These are phyloP conservation scores for Columba janthina DNA, from an alignment of 2,113 vertebrate species.

Conservation along the genomic window DNA sequence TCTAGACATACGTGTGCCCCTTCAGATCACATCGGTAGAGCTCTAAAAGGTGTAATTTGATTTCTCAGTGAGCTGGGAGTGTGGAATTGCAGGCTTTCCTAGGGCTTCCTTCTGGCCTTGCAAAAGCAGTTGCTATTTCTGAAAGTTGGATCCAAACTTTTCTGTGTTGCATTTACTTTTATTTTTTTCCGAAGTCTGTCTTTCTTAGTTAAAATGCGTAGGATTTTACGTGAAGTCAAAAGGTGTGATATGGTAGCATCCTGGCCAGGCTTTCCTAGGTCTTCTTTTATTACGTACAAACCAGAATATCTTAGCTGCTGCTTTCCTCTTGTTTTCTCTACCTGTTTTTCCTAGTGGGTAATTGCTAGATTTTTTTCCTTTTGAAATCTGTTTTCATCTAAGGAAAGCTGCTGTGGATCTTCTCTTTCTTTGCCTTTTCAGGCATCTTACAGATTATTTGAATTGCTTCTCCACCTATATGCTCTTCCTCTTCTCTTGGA, in stretches of 20 bases:
- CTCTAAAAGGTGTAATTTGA: neutral
- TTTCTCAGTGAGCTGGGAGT: neutral
- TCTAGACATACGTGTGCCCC: neutral
- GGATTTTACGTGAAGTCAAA: neutral
- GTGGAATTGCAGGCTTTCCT: neutral
- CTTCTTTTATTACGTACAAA: neutral
- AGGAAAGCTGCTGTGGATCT: neutral
- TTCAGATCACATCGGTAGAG: neutral
- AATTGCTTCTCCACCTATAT: neutral
- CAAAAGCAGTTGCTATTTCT: neutral
- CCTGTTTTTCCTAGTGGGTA: neutral
- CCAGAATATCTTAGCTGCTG: neutral
- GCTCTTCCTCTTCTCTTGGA: neutral
- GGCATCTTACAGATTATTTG: neutral
- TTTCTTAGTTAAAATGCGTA: neutral
- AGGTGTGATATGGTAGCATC: fast-evolving
- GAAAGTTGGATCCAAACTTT: neutral
- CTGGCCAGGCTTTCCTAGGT: neutral
- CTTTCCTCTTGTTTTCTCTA: neutral
- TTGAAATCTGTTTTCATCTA: neutral
- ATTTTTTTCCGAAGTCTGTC: neutral
- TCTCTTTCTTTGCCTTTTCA: neutral
- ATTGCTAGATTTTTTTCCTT: neutral
- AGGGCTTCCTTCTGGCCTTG: neutral
- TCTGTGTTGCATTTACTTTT: fast-evolving